Evolutionary conservation across 35 echinoderm and acorn worm species (phyloP).

Genomic region (Apostichopus japonicus): DNA sequence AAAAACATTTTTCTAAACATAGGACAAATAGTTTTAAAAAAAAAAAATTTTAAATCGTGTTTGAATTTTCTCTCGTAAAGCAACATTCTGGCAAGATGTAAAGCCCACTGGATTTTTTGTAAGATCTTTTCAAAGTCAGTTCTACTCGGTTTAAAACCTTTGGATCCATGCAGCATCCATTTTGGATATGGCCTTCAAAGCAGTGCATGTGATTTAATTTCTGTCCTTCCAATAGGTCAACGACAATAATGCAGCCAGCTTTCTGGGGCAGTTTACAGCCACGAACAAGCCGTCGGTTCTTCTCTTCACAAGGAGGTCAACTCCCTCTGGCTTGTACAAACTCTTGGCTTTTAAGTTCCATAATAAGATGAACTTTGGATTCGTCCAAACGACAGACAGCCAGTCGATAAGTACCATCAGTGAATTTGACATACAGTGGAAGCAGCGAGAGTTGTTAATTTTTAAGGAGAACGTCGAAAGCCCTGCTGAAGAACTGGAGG

Average conservation of each 20-base stretch:
- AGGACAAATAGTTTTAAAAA: too few relatives aligned
- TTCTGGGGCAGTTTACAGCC: conserved; percentile 8
- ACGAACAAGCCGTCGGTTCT: conserved; percentile 37
- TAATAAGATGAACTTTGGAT: conserved; percentile 53
- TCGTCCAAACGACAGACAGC: conserved; percentile 32
- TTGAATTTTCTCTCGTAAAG: too few relatives aligned
- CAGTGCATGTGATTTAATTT: not conserved
- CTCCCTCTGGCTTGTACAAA: conserved; percentile 30
- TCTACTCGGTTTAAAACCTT: too few relatives aligned
- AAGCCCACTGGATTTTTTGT: too few relatives aligned
- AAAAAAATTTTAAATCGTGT: too few relatives aligned
- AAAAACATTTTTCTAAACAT: too few relatives aligned
- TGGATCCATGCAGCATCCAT: too few relatives aligned
- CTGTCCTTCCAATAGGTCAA: not conserved
- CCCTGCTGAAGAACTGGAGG: conserved; percentile 51
- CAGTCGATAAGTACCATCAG: not conserved
- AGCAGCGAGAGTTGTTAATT: conserved; percentile 46
- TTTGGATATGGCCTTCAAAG: too few relatives aligned
- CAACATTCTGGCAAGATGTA: too few relatives aligned
- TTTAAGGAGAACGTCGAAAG: conserved; percentile 36
- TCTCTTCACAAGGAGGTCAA: conserved; percentile 48
- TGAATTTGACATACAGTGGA: conserved; percentile 30
- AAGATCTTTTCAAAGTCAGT: too few relatives aligned
- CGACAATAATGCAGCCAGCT: not conserved
- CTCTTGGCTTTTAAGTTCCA: conserved; percentile 38